Percentiles rank a stretch among this genome's conserved stretches.
phyloP scores from a whole-genome alignment of 2,888 invertebrate genomes.

The Mayetiola destructor region DNA sequence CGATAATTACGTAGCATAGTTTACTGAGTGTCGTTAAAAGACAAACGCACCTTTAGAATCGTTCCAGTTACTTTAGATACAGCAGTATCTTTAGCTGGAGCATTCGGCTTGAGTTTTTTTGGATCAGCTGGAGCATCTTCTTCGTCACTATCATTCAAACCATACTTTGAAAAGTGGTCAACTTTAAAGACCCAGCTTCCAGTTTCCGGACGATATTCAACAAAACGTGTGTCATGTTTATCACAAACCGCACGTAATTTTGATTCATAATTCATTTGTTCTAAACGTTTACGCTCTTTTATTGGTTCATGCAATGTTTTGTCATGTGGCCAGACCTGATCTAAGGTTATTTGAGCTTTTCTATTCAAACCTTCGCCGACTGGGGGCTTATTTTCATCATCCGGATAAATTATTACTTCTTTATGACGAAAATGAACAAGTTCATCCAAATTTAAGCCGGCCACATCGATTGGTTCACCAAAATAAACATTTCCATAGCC shows the following conservation, averaged over 20 bases:
- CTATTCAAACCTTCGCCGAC: conserved; percentile 79
- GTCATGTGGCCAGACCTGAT: conserved; percentile 87
- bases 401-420: conserved; percentile 90
- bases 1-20: too few relatives aligned
- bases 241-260: conserved; percentile 71
- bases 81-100: neutral
- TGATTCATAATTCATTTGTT: conserved; percentile 70
- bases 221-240: conserved; percentile 78
- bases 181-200: conserved; percentile 96
- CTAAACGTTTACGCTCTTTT: conserved; percentile 60
- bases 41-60: conserved; percentile 5
- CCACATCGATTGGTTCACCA: conserved; percentile 68
- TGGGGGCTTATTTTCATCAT: conserved; percentile 73
- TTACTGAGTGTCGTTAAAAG: too few relatives aligned
- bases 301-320: conserved; percentile 66
- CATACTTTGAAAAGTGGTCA: conserved; percentile 90
- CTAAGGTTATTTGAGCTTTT: conserved; percentile 79
- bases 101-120: conserved; percentile 30
- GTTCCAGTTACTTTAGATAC: neutral
- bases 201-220: conserved; percentile 87
- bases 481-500: conserved; percentile 86
- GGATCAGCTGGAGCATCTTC: conserved; percentile 45
- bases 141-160: conserved; percentile 76
- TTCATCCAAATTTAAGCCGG: conserved; percentile 71
- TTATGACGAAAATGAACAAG: conserved; percentile 82